phyloP scores from a whole-genome alignment of 2,797 vertebrate species.

The Mormyrops boulengeri region DNA sequence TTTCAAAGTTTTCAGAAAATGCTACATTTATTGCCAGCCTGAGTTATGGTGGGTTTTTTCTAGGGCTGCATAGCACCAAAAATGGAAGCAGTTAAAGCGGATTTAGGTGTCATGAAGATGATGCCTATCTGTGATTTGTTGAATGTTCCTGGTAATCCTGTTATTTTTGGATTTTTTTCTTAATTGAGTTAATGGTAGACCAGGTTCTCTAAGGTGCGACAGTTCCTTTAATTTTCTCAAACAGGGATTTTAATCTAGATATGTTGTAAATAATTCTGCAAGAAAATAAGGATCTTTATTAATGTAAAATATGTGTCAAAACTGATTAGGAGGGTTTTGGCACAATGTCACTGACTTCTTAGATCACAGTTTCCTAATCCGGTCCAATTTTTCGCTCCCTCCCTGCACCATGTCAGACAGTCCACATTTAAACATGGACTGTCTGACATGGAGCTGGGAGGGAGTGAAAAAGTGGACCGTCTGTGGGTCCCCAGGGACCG shows the following conservation, averaged over 20 bases:
- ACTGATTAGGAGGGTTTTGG: neutral
- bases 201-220: neutral
- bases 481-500: neutral
- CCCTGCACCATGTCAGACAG: neutral
- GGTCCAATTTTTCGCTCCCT: neutral
- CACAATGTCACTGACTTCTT: neutral
- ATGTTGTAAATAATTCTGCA: neutral
- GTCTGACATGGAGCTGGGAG: neutral
- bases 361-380: neutral
- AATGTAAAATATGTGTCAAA: neutral
- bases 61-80: conserved; percentile 6
- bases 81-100: neutral
- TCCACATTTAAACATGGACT: neutral
- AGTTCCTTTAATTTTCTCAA: neutral
- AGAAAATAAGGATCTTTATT: neutral
- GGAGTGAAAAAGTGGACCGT: neutral
- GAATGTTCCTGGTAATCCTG: neutral
- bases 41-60: neutral
- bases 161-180: neutral
- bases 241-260: neutral
- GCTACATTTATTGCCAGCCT: neutral
- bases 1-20: neutral
- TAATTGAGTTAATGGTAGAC: neutral
- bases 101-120: neutral
- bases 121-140: neutral